These are phyloP conservation scores for Calyptomena viridis DNA, from an alignment of 2,113 vertebrate species.

Conservation along the genomic window DNA sequence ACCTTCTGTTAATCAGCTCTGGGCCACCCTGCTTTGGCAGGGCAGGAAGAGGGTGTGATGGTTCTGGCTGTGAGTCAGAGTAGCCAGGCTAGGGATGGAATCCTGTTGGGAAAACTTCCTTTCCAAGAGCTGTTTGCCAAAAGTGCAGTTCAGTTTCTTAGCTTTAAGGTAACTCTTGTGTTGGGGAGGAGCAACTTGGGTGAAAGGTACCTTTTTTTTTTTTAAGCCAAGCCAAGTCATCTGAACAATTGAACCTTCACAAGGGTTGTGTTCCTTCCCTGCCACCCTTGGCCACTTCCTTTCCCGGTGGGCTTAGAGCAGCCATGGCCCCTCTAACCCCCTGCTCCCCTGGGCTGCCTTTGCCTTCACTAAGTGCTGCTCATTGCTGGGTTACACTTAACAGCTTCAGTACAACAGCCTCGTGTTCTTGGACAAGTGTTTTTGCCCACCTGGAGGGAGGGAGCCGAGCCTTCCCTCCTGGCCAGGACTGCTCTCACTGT, in stretches of 20 bases:
- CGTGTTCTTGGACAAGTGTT: slow-evolving; percentile 18
- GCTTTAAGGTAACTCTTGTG: slow-evolving; percentile 46
- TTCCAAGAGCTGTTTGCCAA: slow-evolving; percentile 33
- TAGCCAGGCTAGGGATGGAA: not conserved
- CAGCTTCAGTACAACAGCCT: slow-evolving; percentile 39
- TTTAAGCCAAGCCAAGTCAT: not conserved
- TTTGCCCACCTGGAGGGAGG: slow-evolving; percentile 24
- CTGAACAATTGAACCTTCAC: not conserved
- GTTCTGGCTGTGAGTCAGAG: not conserved
- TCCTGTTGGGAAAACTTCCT: not conserved
- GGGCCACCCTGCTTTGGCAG: not conserved
- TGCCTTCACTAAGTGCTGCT: slow-evolving; percentile 58
- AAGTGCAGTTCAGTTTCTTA: slow-evolving; percentile 35
- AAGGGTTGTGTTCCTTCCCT: not conserved
- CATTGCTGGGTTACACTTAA: slow-evolving; percentile 48
- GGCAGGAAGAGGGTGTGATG: not conserved
- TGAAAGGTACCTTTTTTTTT: not conserved
- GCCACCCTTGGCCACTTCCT: not conserved
- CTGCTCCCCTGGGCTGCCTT: not conserved
- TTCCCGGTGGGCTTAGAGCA: not conserved
- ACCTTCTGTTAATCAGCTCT: not conserved
- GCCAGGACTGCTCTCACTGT: slow-evolving; percentile 14
- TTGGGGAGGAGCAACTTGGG: not conserved
- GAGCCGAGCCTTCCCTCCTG: not conserved
- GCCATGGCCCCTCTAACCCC: slow-evolving; percentile 16